A percentile compares a stretch with the other conserved stretches of the same genome.
These are phyloP conservation scores for Fistularia tabacaria DNA, from an alignment of 2,797 vertebrate species.

Conservation along the genomic window DNA sequence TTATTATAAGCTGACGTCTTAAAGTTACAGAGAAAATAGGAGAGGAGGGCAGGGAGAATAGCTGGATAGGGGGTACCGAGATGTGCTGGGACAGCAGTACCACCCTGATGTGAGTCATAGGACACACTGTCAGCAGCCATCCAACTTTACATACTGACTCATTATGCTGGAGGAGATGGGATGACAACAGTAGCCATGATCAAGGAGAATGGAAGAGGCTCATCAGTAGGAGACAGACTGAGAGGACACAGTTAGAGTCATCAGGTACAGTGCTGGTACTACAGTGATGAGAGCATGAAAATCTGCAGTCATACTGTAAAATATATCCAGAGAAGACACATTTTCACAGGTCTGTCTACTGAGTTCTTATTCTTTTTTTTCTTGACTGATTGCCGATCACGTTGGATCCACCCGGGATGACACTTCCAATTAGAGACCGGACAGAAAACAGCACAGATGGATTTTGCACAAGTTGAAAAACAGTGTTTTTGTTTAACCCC, in stretches of 20 bases:
- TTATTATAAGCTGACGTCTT: conserved; percentile 37
- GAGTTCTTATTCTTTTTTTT: too few relatives aligned
- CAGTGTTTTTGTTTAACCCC: too few relatives aligned
- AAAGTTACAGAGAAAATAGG: conserved; percentile 7
- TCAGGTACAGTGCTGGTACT: conserved; percentile 17
- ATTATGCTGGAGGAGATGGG: conserved; percentile 59
- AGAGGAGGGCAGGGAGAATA: conserved; percentile 3
- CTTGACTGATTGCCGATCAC: too few relatives aligned
- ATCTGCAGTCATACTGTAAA: neutral
- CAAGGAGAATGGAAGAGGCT: conserved; percentile 48
- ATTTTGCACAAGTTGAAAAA: too few relatives aligned
- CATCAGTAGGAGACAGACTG: conserved; percentile 22
- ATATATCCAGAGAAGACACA: too few relatives aligned
- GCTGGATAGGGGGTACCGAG: conserved; percentile 8
- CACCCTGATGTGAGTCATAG: conserved; percentile 60
- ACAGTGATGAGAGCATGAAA: conserved; percentile 1
- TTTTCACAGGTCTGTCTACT: too few relatives aligned
- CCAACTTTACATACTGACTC: conserved; percentile 65
- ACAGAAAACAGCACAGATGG: too few relatives aligned
- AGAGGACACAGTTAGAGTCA: conserved; percentile 32
- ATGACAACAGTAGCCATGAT: conserved; percentile 60
- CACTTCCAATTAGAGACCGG: too few relatives aligned
- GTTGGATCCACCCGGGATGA: too few relatives aligned
- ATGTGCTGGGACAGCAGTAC: conserved; percentile 64
- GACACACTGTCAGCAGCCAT: conserved; percentile 65